Base-by-base conservation (phyloP, 2,113 vertebrate genomes). In the Leptosomus discolor region DNA sequence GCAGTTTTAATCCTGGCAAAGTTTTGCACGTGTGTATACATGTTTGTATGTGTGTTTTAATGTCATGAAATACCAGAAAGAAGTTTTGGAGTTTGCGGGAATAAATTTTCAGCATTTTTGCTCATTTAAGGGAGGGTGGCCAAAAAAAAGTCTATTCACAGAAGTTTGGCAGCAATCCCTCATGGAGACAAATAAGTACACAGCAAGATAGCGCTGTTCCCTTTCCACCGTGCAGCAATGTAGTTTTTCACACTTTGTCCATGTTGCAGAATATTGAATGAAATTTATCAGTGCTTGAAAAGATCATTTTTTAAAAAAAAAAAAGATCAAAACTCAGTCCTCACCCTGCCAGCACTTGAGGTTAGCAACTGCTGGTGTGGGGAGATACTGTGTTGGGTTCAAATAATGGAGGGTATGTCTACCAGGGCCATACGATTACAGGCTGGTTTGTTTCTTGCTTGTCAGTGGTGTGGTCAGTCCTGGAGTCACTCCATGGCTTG, bases 111-210 rank as follows among this genome's bases (percentile, higher is more conserved):
- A 73, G 41, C 76, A 81, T 92, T 96, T 90, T 96, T 96, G 86
- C 94, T 97, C 86, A 96, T 89, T 95, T 94, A 73, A 89, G 77
- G 86, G 76, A 96, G 76, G 77, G 37, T 4, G 1, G 74, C 89
- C 89, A 95, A 95, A 96, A 94, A 45, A 86, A 74, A 41, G 70
- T 93, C 86, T 94, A 50, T 95, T 95, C 81, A 65, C 87, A 96
- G 95, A 94, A 97, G 70, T 64, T 96, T 97, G 95, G 97, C 93
- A 96, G 70, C 67, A 90, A 75, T 96, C 78, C 87, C 75, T 94
- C 87, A 58, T 1, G 0, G 67, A 97, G 84, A 96, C 89, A 95
- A 96, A 93, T 94, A 92, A 96, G 93, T 85, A 73, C 65, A 85
- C 95, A 89, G 82, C 74, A 91, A 97, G 94, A 96, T 57, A 95